A percentile compares a stretch with the other conserved stretches of the same genome.
These are phyloP conservation scores for Zele albiditarsus DNA, from an alignment of 2,888 invertebrate genomes.

Conservation along the genomic window DNA sequence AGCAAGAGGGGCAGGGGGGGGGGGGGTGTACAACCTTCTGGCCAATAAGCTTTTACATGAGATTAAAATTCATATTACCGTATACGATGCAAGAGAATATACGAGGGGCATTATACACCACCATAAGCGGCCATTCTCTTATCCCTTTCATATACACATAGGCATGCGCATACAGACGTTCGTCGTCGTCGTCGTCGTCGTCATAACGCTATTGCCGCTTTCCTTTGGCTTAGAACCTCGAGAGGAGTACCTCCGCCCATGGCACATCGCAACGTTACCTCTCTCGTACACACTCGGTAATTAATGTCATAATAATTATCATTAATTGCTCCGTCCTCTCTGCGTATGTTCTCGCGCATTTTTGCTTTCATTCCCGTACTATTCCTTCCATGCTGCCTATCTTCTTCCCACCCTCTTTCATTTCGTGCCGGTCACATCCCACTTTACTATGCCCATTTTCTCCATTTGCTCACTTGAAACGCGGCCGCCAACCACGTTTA, in stretches of 20 bases:
- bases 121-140: conserved; percentile 39
- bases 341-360: conserved; percentile 2
- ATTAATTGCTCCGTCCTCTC: conserved; percentile 50
- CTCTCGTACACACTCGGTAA: conserved; percentile 40
- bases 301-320: conserved; percentile 55
- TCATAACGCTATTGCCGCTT: conserved; percentile 32
- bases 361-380: conserved; percentile 11
- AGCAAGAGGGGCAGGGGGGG: background rate
- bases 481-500: conserved; percentile 15
- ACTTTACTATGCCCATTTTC: conserved; percentile 13
- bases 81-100: conserved; percentile 34
- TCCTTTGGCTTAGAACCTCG: conserved; percentile 29
- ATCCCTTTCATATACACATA: conserved; percentile 22
- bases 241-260: background rate
- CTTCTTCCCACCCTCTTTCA: background rate
- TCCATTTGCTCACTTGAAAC: conserved; percentile 26
- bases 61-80: conserved; percentile 61
- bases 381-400: background rate
- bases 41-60: conserved; percentile 56
- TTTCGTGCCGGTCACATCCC: background rate
- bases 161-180: background rate
- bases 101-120: conserved; percentile 43
- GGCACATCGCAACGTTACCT: conserved; percentile 1
- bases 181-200: conserved; percentile 13
- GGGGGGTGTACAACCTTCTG: background rate